Conservation (phyloP, 1,140 invertebrate species). For the Drosophila ficusphila region DNA sequence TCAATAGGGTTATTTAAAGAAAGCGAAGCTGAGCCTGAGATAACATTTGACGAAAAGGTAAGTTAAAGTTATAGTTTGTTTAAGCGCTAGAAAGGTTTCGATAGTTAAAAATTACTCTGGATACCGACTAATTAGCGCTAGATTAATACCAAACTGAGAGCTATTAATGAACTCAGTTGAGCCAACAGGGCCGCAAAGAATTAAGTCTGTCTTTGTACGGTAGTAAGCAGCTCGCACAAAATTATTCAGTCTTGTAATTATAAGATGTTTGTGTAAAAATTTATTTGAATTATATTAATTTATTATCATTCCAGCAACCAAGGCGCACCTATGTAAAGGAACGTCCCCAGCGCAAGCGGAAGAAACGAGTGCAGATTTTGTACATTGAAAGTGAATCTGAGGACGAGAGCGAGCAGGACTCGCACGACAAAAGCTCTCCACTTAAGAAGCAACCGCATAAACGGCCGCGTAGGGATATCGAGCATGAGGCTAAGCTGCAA, state of each 20-base stretch:
- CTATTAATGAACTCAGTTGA: slow-evolving; percentile 56
- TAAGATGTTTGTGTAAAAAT: too few species aligned
- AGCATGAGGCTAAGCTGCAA: slow-evolving; percentile 53
- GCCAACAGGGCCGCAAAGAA: slow-evolving; percentile 82
- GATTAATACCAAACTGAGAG: slow-evolving; percentile 48
- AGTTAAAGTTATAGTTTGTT: not conserved
- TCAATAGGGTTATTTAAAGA: slow-evolving; percentile 47
- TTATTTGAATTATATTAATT: too few species aligned
- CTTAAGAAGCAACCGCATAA: slow-evolving; percentile 45
- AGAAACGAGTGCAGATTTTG: slow-evolving; percentile 54
- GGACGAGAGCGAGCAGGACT: slow-evolving; percentile 51
- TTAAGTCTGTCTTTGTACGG: slow-evolving; percentile 68
- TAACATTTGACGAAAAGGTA: slow-evolving; percentile 70
- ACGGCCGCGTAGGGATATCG: slow-evolving; percentile 39
- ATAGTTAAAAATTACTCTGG: not conserved
- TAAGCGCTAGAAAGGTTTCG: slow-evolving; percentile 11
- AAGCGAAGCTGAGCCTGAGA: slow-evolving; percentile 47
- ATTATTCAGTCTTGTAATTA: too few species aligned
- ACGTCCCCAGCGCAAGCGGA: slow-evolving; percentile 67
- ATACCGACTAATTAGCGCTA: slow-evolving; percentile 22
- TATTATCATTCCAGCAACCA: slow-evolving; percentile 37
- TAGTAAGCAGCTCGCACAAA: slow-evolving; percentile 76
- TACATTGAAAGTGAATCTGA: slow-evolving; percentile 68
- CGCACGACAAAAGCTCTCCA: slow-evolving; percentile 42
- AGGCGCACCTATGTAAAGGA: slow-evolving; percentile 67